Percentiles rank a stretch among this genome's conserved stretches.
These are phyloP conservation scores for Troides oblongomaculatus DNA, from an alignment of 2,888 invertebrate species.

Conservation along the genomic window DNA sequence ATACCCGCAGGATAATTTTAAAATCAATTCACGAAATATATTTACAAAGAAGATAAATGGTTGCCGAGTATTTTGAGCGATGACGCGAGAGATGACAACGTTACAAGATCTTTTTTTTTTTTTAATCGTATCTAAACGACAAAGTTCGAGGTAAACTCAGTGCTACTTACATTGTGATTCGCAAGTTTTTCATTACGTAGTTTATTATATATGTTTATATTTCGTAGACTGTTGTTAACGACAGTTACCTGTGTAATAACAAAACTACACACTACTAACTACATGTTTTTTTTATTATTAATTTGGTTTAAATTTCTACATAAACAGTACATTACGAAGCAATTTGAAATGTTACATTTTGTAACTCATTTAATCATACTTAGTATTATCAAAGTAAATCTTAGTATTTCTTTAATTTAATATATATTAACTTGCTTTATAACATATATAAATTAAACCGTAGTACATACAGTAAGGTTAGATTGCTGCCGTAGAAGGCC, in stretches of 20 bases:
- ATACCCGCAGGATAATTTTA: not conserved
- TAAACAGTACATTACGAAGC: not conserved
- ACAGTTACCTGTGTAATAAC: not conserved
- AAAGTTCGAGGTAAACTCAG: conserved; percentile 35
- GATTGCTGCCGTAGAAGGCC: not conserved
- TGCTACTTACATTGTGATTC: conserved; percentile 3
- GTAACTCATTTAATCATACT: not conserved
- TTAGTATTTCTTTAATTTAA: no score
- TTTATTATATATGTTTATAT: not conserved
- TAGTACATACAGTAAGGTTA: not conserved
- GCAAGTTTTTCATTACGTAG: not conserved
- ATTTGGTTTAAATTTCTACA: not conserved
- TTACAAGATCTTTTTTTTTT: conserved; percentile 32
- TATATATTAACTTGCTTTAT: not conserved
- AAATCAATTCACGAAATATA: conserved; percentile 17
- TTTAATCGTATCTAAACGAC: conserved; percentile 34
- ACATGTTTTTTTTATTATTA: not conserved
- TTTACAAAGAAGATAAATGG: conserved; percentile 13
- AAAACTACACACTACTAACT: no score
- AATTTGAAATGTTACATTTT: not conserved
- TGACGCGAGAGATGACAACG: conserved; percentile 32
- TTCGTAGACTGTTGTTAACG: not conserved
- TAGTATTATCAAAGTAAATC: no score
- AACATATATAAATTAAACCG: not conserved
- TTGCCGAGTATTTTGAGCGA: conserved; percentile 33